A percentile compares a stretch with the other conserved stretches of the same genome.
Conservation (phyloP, 2,888 invertebrate species). For the Eucera pruinosa region DNA sequence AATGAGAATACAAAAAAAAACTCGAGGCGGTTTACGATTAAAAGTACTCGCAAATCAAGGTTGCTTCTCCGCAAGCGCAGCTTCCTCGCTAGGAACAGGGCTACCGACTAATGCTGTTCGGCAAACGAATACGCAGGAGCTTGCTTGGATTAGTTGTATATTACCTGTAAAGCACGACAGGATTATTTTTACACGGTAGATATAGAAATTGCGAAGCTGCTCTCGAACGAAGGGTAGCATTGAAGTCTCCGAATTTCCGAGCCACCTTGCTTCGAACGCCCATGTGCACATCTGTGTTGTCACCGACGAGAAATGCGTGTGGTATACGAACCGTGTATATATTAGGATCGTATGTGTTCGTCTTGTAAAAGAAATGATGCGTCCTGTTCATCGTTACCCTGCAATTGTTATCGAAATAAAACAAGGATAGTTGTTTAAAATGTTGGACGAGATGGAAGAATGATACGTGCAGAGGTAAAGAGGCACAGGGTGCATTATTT, state of each 20-base stretch:
- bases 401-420: not conserved
- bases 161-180: not conserved
- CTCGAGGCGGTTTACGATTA: not conserved
- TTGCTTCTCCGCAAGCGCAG: not conserved
- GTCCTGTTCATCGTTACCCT: slow-evolving; percentile 38
- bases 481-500: slow-evolving; percentile 50
- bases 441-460: too few relatives aligned
- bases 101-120: not conserved
- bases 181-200: not conserved
- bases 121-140: not conserved
- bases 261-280: not conserved
- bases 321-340: slow-evolving; percentile 55
- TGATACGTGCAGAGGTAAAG: too few relatives aligned
- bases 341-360: slow-evolving; percentile 51
- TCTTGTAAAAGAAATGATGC: slow-evolving; percentile 49
- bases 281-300: slow-evolving; percentile 24
- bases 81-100: not conserved
- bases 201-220: too few relatives aligned
- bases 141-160: not conserved
- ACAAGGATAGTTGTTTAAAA: too few relatives aligned
- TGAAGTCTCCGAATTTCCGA: not conserved
- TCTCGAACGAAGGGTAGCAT: too few relatives aligned
- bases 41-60: not conserved
- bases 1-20: not conserved
- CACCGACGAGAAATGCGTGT: slow-evolving; percentile 33